Evolutionary conservation across 2,113 vertebrate genomes (phyloP), one percentile per base, ranked within the genome.

Genomic region (Pelmatolapia mariae): DNA sequence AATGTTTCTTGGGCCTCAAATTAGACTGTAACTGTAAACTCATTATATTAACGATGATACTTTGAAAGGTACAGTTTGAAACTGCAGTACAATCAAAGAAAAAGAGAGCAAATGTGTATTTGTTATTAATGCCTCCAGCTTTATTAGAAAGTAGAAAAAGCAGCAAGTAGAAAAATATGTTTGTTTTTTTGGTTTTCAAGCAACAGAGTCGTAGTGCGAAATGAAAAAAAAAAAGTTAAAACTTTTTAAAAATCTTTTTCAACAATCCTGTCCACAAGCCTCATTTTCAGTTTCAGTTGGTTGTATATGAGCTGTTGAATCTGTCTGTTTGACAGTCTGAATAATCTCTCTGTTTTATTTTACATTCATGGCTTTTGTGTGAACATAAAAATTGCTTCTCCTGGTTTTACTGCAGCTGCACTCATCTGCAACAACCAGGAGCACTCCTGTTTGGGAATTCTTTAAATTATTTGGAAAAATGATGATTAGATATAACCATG

Each of bases 21-120:
- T 0, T 24, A 24, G 53, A 56, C 22, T 24, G 53, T 13, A 24
- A 56, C n/a, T 56, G 22, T 56, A 56, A 56, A 56, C 11, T 56
- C n/a, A 2, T 56, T 24, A 24, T 13, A 56, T 56, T 0, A 56
- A 54, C 2, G 6, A 12, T 2, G n/a, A 0, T 24, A 54, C n/a
- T 54, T 54, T 54, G 53, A 54, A 56, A 56, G 11, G 11, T 56
- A 56, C 11, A 0, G 6, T 56, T 56, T 56, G 53, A 24, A 56
- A 56, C 22, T 56, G 11, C 22, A 56, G 53, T 56, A 1, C 22
- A 26, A 13, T 13, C 53, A 56, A 56, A 56, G 53, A 26, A 56
- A 56, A 56, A 56, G 2, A 56, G 2, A 56, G 2, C 4, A 24
- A 24, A 24, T 54, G 52, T 54, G 10, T 12, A 0, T 10, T 22